Percentiles rank a stretch among this genome's conserved stretches.
These are phyloP conservation scores for Lophochroa leadbeateri DNA, from an alignment of 2,113 vertebrate genomes.

Conservation along the genomic window DNA sequence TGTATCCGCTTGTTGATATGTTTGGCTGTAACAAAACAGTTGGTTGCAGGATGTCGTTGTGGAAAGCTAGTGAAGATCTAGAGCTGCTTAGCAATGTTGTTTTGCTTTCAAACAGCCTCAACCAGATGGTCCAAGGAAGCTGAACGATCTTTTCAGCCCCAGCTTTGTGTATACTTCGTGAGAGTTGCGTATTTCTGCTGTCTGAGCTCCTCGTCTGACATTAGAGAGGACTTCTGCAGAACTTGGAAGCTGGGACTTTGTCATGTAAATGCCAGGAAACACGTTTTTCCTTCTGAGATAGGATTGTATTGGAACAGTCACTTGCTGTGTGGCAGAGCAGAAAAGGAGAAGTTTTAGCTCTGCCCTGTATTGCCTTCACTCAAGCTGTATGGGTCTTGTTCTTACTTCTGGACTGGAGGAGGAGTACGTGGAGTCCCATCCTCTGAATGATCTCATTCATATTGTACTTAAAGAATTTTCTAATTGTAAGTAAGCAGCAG, in stretches of 20 bases:
- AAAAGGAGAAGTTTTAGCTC: neutral
- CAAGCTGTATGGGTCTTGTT: neutral
- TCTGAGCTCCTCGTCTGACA: neutral
- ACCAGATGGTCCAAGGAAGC: neutral
- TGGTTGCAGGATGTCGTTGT: neutral
- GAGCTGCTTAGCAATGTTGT: neutral
- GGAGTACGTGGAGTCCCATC: neutral
- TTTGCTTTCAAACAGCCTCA: conserved; percentile 1
- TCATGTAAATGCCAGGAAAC: neutral
- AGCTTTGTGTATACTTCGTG: neutral
- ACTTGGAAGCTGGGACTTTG: neutral
- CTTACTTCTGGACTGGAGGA: neutral
- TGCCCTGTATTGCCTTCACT: neutral
- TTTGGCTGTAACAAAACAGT: neutral
- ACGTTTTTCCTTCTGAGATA: neutral
- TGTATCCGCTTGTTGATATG: neutral
- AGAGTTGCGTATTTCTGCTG: neutral
- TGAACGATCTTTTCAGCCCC: neutral
- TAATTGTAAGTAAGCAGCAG: neutral
- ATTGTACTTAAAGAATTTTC: neutral
- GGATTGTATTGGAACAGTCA: neutral
- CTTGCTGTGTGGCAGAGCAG: neutral
- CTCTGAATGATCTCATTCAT: neutral
- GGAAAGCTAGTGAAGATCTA: neutral
- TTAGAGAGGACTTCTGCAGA: neutral